phyloP scores from a whole-genome alignment of 2,888 invertebrate genomes.

The Prostheceraeus crozeri region DNA sequence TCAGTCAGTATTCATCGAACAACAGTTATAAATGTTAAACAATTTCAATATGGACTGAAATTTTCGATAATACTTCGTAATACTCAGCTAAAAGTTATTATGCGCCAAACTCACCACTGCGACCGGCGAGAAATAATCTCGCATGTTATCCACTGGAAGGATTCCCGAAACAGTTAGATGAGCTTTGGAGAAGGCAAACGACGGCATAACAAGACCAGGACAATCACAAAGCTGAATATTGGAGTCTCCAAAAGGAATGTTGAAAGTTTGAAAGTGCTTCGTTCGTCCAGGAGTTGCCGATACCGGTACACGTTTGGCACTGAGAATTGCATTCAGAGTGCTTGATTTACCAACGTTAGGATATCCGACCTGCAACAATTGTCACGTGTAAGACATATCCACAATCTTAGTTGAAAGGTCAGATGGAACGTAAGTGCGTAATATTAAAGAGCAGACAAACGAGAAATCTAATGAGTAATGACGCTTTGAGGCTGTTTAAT shows the following conservation, averaged over 20 bases:
- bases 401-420: no score
- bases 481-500: no score
- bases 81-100: no score
- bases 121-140: slow-evolving; percentile 79
- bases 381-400: no score
- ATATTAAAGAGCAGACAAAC: no score
- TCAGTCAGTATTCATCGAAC: no score
- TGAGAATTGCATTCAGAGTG: slow-evolving; percentile 84
- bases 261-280: slow-evolving; percentile 82
- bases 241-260: slow-evolving; percentile 67
- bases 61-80: no score
- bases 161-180: slow-evolving; percentile 92
- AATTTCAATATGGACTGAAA: no score
- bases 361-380: no score
- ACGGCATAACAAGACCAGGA: slow-evolving; percentile 93
- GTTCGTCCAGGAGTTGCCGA: slow-evolving; percentile 98
- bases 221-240: slow-evolving; percentile 84
- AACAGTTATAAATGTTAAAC: no score
- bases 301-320: slow-evolving; percentile 71
- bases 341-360: slow-evolving; percentile 99
- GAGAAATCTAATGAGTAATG: no score
- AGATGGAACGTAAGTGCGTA: no score
- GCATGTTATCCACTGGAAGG: slow-evolving; percentile 90
- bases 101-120: slow-evolving; percentile 61
- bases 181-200: slow-evolving; percentile 84